Base-by-base conservation (phyloP, 2,888 invertebrate genomes). In the Athripsodes cinereus region DNA sequence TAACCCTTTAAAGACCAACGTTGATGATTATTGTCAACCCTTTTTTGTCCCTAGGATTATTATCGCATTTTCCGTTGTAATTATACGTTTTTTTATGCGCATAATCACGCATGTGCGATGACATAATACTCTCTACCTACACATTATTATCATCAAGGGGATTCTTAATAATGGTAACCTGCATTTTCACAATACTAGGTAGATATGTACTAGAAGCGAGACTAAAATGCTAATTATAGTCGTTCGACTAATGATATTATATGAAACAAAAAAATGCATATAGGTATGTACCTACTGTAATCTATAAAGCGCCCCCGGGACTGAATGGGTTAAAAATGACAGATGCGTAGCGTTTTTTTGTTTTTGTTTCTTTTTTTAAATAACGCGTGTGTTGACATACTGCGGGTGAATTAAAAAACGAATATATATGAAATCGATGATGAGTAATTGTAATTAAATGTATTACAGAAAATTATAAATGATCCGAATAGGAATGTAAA, bases 141-240 rank as follows among this genome's bases (percentile, higher is more conserved):
- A n/a, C 13, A 8, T 40, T 16, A 40, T 13, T 13, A 40, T 40
- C 40, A 40, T 40, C 40, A 40, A 40, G 40, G 40, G 40, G 40
- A 13, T 16, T 6, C 5, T 16, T 16, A 40, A 40, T 40, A 40
- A 40, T 40, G 16, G 16, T 16, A 40, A 40, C 40, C 40, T 40
- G 40, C 40, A 16, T 13, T 40, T 40, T 40, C 13, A 40, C 40
- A 40, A 40, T 40, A 40, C 40, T 8, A 31, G n/a, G n/a, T 11
- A 31, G 31, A 6, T 11, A 31, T 6, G 8, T 8, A 16, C 40
- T 40, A 40, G 40, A 20, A 47, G 52, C 55, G 57, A 52, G 58
- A 54, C 59, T 58, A 60, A 61, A 55, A 62, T 62, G 59, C 58
- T 62, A 62, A 62, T 62, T 62, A 52, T 51, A 22, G 52, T 49